A percentile compares a stretch with the other conserved stretches of the same genome.
Evolutionary conservation across 2,797 vertebrate species (phyloP).

Genomic region (Coluber constrictor): DNA sequence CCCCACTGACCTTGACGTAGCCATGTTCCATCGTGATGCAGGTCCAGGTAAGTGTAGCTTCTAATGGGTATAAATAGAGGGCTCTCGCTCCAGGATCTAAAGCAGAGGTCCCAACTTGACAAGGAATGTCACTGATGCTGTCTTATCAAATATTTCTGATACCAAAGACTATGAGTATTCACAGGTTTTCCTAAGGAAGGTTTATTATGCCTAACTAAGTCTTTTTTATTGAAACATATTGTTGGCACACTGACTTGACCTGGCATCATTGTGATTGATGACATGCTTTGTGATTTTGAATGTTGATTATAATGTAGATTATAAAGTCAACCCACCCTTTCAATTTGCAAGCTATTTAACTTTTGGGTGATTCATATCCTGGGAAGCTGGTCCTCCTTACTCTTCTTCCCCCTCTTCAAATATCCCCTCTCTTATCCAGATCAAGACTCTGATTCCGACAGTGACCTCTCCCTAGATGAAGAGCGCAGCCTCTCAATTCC

Average conservation of each 20-base stretch:
- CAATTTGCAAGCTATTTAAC: background rate
- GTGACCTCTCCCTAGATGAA: conserved; percentile 93
- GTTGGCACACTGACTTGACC: background rate
- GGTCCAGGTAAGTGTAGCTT: conserved; percentile 76
- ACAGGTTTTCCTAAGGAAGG: background rate
- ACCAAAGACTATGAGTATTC: rapidly evolving
- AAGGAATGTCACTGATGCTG: background rate
- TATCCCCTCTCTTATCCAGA: conserved; percentile 65
- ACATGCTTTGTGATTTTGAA: background rate
- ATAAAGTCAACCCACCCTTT: background rate
- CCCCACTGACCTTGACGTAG: conserved; percentile 93
- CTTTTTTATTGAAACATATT: background rate
- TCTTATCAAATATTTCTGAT: background rate
- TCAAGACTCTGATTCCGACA: conserved; percentile 94
- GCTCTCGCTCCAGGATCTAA: background rate
- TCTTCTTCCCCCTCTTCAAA: background rate
- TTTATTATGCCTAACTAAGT: background rate
- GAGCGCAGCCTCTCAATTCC: conserved; percentile 95
- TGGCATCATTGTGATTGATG: rapidly evolving
- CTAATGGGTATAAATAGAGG: background rate
- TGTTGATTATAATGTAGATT: too few relatives aligned
- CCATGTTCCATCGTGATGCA: conserved; percentile 95
- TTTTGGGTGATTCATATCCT: background rate
- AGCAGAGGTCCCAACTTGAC: background rate
- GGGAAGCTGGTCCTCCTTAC: background rate